Conservation (phyloP, 1,140 invertebrate genomes). For the Cyclina sinensis region DNA sequence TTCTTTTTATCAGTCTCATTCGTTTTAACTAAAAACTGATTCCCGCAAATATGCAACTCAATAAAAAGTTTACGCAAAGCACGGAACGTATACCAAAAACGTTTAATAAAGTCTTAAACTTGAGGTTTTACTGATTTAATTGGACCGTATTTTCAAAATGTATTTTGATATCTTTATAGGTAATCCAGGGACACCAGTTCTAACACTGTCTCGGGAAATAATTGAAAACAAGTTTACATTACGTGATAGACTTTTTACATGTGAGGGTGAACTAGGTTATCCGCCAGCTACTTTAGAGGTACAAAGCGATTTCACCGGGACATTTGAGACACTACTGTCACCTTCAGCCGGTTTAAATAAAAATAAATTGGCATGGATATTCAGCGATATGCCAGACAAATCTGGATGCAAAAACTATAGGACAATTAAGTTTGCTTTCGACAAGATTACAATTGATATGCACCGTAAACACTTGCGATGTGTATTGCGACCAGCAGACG, state of each 20-base stretch:
- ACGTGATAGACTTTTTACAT: neutral
- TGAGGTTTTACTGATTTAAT: too few relatives aligned
- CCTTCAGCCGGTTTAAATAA: neutral
- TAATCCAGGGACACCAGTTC: neutral
- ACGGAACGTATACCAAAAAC: too few relatives aligned
- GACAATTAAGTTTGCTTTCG: neutral
- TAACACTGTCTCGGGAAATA: constrained; percentile 19
- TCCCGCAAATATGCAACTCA: too few relatives aligned
- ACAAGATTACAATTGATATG: neutral
- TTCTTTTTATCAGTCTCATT: neutral
- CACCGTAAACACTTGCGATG: neutral
- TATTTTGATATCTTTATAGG: neutral
- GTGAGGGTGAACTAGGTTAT: neutral
- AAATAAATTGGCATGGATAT: neutral
- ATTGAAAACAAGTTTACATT: constrained; percentile 28
- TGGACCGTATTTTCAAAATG: neutral
- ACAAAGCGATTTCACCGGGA: neutral
- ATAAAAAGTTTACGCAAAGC: too few relatives aligned
- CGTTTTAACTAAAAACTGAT: too few relatives aligned
- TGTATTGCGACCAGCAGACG: neutral
- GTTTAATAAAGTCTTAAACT: too few relatives aligned
- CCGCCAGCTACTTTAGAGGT: neutral
- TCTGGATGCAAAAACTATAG: neutral
- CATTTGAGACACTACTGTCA: neutral
- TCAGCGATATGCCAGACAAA: neutral